Base-by-base conservation (phyloP, 2,797 vertebrate genomes). In the Parotocinclus haroldoi region DNA sequence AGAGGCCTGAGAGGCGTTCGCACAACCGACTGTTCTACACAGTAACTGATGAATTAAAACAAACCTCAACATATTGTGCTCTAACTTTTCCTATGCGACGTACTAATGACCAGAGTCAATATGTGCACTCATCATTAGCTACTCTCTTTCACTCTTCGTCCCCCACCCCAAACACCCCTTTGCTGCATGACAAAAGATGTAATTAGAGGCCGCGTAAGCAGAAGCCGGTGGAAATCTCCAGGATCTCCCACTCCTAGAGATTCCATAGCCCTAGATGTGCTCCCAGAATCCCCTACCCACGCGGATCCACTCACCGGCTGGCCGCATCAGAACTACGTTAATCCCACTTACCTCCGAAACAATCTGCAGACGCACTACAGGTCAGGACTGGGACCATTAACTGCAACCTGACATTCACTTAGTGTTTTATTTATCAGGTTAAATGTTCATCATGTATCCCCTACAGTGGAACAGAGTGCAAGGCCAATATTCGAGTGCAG, bases 141-240 rank as follows among this genome's bases (percentile, higher is more conserved):
- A 40, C 59, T 59, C 40, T 68, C 61, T 66, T 52, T 69, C 57
- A 16, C 49, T 63, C 58, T 1, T 66, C 66, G 17, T 52, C 61
- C 60, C 1, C 9, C 37, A 1, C 39, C 27, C 27, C 27, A 2
- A 27, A 27, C 27, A 27, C 27, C 27, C 10, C 1, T n/a, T 79
- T 76, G 40, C 64, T 71, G 48, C 39, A 50, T 72, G 73, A 78
- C 72, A 54, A 81, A 84, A 76, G 70, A 75, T 74, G 68, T 79
- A 80, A 80, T 68, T 68, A 82, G 71, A 76, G 52, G 37, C 14
- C 52, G 49, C 55, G 37, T 58, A 59, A 50, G 71, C 42, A 9
- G 12, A 42, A 57, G 63, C 63, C 58, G 51, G 45, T 50, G 42
- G 7, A 61, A 51, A 16, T 58, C 63, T 67, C 18, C 19, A 55